Evolutionary conservation across 2,113 vertebrate species (phyloP), one percentile per base, ranked within the genome.

Genomic region (Callospermophilus lateralis): DNA sequence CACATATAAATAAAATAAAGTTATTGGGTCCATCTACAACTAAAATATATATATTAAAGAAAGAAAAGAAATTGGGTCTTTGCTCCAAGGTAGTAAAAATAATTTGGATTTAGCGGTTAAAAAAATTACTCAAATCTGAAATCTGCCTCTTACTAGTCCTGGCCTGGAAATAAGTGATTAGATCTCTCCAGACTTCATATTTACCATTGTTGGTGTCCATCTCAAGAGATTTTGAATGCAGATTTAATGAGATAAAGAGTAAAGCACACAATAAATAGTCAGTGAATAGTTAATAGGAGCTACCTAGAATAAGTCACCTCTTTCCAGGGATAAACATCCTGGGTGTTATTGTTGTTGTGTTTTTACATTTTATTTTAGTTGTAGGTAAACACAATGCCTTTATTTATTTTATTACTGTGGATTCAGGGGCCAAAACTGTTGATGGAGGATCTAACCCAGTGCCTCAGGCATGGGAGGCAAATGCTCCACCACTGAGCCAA

Each of bases 111-210:
- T 93, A 17, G 39, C 51, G 63, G n/a, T 95, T 78, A 72, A 3
- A 70, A 45, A 93, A 89, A 94, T 51, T 67, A 76, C 26, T 94
- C 34, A 88, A 42, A 89, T 90, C 42, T 90, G 30, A 45, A 76
- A 77, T 74, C 74, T 79, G 34, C 34, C n/a, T 79, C 84, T 95
- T 93, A 72, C 17, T 89, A 92, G 55, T 24, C 89, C 32, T 84
- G 68, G 8, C 37, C 74, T 70, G 34, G n/a, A 93, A 97, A 90
- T 84, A 89, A 88, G 65, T 61, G 61, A 55, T 45, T 79, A 48
- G 77, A 37, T 51, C 20, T 95, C 77, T 84, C 37, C 65, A 74
- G 80, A 84, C 37, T 72, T 45, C 37, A 28, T 74, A 72, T 72
- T 91, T 32, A 10, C 94, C 55, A 79, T 48, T 65, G n/a, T 84